A percentile compares a stretch with the other conserved stretches of the same genome.
phyloP scores from a whole-genome alignment of 2,113 vertebrate genomes.

The Scophthalmus maximus region DNA sequence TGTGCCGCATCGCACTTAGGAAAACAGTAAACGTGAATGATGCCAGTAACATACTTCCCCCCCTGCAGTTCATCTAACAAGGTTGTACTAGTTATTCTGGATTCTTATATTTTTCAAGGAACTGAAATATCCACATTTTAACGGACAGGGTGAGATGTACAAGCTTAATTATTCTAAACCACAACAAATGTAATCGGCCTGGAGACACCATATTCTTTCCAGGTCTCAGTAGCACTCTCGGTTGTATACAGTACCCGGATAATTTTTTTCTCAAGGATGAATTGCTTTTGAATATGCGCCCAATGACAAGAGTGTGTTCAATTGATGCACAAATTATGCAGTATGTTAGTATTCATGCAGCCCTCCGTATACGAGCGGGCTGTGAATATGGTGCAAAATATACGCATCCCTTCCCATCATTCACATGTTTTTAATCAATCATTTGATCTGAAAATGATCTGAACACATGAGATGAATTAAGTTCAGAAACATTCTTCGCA shows the following conservation, averaged over 20 bases:
- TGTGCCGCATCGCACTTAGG: no score
- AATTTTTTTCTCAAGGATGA: background rate
- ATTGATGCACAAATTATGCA: background rate
- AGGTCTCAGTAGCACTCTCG: background rate
- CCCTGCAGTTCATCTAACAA: no score
- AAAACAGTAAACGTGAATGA: background rate
- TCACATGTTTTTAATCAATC: constrained; percentile 52
- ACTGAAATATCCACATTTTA: no score
- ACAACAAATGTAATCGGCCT: no score
- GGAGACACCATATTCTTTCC: no score
- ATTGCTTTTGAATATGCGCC: constrained; percentile 3
- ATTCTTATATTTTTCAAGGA: no score
- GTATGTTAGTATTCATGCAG: background rate
- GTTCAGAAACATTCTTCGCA: background rate
- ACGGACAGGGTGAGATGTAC: no score
- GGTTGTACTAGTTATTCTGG: no score
- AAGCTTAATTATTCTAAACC: no score
- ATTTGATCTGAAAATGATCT: constrained; percentile 36
- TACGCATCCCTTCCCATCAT: constrained; percentile 14
- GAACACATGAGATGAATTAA: constrained; percentile 16
- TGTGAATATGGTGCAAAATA: constrained; percentile 20
- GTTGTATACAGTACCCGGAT: no score
- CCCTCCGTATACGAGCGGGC: background rate
- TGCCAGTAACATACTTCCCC: background rate
- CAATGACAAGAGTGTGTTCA: background rate